phyloP scores from a whole-genome alignment of 2,888 invertebrate species.

The Macrophya alboannulata region DNA sequence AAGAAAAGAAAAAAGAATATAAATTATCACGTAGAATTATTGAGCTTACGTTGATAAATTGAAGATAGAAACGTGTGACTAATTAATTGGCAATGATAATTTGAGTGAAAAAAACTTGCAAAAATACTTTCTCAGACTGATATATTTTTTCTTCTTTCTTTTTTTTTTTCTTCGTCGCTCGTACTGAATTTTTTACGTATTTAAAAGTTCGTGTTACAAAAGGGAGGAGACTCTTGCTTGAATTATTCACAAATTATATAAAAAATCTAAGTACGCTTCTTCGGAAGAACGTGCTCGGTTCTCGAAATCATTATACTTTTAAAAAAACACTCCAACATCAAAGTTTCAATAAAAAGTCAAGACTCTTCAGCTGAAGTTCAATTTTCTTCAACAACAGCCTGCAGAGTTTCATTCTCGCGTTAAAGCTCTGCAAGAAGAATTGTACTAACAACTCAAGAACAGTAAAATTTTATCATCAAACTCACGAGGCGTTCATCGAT shows the following conservation, averaged over 20 bases:
- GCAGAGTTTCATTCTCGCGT: neutral
- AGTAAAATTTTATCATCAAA: neutral
- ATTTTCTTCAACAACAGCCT: neutral
- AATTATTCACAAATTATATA: neutral
- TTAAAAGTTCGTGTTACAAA: neutral
- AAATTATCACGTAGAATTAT: too few species aligned
- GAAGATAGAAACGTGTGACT: neutral
- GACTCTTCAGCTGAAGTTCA: slow-evolving; percentile 12
- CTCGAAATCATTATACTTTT: neutral
- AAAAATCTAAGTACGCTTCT: neutral
- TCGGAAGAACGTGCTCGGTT: neutral
- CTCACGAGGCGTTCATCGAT: neutral
- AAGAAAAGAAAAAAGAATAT: neutral
- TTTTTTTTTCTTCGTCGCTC: too few species aligned
- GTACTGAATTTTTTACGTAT: neutral
- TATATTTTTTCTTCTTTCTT: too few species aligned
- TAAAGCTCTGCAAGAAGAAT: neutral
- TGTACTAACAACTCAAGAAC: neutral
- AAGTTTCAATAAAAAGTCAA: neutral
- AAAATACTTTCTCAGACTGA: too few species aligned
- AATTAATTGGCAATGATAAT: neutral
- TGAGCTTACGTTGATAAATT: too few species aligned
- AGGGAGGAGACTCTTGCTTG: neutral
- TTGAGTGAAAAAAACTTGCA: too few species aligned
- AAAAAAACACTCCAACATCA: neutral